A percentile compares a stretch with the other conserved stretches of the same genome.
phyloP scores from a whole-genome alignment of 2,888 invertebrate species.

The Monoplex corrugatus region DNA sequence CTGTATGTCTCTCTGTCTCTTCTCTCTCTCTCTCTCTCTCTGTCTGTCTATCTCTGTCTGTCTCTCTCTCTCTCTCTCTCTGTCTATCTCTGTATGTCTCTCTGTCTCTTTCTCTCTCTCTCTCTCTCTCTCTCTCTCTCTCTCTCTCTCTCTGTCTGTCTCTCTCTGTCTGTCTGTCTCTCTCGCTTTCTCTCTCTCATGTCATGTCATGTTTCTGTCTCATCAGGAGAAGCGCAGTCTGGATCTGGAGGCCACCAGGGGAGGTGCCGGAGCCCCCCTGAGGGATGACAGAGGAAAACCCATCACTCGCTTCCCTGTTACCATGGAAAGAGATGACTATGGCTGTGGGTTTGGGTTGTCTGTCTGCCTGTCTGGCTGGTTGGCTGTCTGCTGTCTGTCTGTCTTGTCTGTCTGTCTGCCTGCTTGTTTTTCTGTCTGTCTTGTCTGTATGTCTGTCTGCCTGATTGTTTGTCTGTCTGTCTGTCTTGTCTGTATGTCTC shows the following conservation, averaged over 20 bases:
- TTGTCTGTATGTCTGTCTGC: conserved; percentile 11
- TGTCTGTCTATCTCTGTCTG: too few relatives aligned
- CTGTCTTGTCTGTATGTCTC: neutral
- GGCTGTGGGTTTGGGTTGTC: conserved; percentile 60
- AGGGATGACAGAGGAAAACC: conserved; percentile 61
- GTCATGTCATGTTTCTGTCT: neutral
- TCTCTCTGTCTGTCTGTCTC: neutral
- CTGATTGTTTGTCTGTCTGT: neutral
- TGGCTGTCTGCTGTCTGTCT: neutral
- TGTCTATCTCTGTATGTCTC: too few relatives aligned
- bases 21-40: too few relatives aligned
- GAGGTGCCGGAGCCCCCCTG: conserved; percentile 70
- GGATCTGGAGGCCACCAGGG: conserved; percentile 57
- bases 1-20: too few relatives aligned
- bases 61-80: neutral
- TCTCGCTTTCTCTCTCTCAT: neutral
- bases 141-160: neutral
- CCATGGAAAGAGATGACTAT: conserved; percentile 61
- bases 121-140: neutral
- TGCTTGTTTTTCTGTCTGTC: neutral
- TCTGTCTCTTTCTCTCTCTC: neutral
- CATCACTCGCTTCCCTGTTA: conserved; percentile 63
- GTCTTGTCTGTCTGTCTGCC: conserved; percentile 1
- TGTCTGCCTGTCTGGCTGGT: neutral
- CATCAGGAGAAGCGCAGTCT: conserved; percentile 53